phyloP scores from a whole-genome alignment of 2,113 vertebrate genomes.

The Zosterops borbonicus region DNA sequence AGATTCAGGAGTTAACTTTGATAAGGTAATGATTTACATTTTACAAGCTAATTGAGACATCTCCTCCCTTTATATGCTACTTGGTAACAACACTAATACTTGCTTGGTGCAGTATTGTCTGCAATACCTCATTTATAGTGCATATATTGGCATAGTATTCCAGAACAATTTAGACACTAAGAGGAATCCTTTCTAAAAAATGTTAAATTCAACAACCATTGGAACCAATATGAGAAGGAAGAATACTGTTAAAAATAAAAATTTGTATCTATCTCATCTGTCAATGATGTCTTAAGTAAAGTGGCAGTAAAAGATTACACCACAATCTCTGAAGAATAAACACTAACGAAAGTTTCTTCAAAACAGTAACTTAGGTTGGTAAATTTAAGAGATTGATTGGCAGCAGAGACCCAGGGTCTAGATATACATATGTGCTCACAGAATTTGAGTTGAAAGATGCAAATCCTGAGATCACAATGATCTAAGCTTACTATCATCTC shows the following conservation, averaged over 20 bases:
- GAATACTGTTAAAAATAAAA: not conserved
- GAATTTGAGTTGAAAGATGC: not conserved
- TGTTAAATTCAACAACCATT: not conserved
- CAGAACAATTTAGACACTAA: not conserved
- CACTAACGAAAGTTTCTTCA: not conserved
- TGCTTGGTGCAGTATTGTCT: not conserved
- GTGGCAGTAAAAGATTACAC: not conserved
- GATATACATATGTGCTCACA: not conserved
- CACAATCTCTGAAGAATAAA: not conserved
- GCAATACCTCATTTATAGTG: not conserved
- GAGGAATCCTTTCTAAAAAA: not conserved
- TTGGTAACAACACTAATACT: not conserved
- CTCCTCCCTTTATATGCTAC: not conserved
- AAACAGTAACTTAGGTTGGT: not conserved
- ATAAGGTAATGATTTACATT: not conserved
- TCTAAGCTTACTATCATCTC: not conserved
- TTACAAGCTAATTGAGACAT: not conserved
- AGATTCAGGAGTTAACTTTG: not conserved
- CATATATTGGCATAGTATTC: not conserved
- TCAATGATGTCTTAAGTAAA: not conserved
- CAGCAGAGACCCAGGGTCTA: not conserved
- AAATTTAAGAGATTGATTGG: not conserved
- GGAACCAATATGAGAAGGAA: not conserved
- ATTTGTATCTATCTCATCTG: not conserved
- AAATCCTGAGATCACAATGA: not conserved